Evolutionary conservation across 2,797 vertebrate species (phyloP).

Genomic region (Hoplostethus atlanticus): DNA sequence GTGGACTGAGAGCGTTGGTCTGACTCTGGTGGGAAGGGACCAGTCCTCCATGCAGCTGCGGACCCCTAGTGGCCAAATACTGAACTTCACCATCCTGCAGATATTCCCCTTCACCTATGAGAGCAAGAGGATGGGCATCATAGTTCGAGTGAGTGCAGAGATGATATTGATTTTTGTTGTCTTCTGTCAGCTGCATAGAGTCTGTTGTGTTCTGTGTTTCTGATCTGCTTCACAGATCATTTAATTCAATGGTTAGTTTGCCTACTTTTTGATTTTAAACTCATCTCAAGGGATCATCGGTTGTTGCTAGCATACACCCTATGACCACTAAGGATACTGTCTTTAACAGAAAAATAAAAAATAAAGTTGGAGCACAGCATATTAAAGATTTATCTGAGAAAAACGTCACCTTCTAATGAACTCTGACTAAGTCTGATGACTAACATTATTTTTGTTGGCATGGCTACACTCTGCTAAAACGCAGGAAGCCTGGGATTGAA

Average conservation of each 20-base stretch:
- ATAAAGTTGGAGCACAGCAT: neutral
- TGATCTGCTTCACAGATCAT: neutral
- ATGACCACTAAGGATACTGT: neutral
- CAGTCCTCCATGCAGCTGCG: slow-evolving; percentile 98
- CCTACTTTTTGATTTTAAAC: neutral
- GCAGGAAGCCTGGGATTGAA: slow-evolving; percentile 84
- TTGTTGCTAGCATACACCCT: slow-evolving; percentile 37
- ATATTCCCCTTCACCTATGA: slow-evolving; percentile 99
- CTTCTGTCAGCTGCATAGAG: neutral
- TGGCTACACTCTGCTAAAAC: slow-evolving; percentile 26
- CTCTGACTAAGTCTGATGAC: slow-evolving; percentile 89
- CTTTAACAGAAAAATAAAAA: slow-evolving; percentile 21
- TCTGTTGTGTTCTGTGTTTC: neutral
- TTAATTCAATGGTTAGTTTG: neutral
- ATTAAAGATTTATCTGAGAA: slow-evolving; percentile 82
- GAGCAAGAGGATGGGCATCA: slow-evolving; percentile 99
- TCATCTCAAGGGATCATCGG: neutral
- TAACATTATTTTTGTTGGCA: slow-evolving; percentile 88
- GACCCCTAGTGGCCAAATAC: slow-evolving; percentile 97
- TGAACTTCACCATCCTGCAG: slow-evolving; percentile 98
- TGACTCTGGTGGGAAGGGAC: slow-evolving; percentile 96
- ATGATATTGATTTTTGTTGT: neutral
- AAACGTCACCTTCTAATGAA: slow-evolving; percentile 85
- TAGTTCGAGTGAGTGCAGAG: slow-evolving; percentile 89
- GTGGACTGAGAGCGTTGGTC: slow-evolving; percentile 97